Base-by-base conservation (phyloP, 1,140 invertebrate species). In the Linepithema humile region DNA sequence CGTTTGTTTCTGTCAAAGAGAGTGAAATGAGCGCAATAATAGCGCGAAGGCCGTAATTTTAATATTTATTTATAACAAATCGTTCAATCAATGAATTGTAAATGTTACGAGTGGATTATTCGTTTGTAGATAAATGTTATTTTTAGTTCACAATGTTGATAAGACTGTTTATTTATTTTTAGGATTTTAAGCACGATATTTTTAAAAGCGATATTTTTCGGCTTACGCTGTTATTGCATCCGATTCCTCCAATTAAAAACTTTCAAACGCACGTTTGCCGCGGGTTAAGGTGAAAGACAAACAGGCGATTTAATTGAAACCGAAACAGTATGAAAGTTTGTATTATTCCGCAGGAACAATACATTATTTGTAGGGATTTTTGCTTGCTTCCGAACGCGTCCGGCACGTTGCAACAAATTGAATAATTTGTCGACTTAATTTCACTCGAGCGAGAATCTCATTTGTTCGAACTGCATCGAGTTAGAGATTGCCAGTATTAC, bases 401-500 rank as follows among this genome's bases (percentile, higher is more conserved):
- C n/a, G n/a, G n/a, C n/a, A n/a, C n/a, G n/a, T 35, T 53, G 45
- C n/a, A 70, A 20, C 32, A n/a, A 64, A 23, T 26, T 26, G 32
- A 50, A 23, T 62, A 48, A 69, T 55, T 48, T 35, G 26, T 6
- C 40, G n/a, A n/a, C n/a, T 80, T 80, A 40, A 17, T 32, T 65
- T 43, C n/a, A n/a, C n/a, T n/a, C n/a, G n/a, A 70, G 38, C 40
- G 12, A 20, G 26, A 40, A 67, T 78, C 48, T 70, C 35, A 23
- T 55, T 26, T 20, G 17, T 57, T 40, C 23, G 29, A 78, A n/a
- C 12, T 29, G 48, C 32, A 29, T 29, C 23, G 12, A 67, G 23
- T 23, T 78, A 69, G 23, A 67, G 20, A 69, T 50, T 32, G 17
- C 69, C 60, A 78, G 64, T 80, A 80, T 69, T 80, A 69, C 35